A percentile compares a stretch with the other conserved stretches of the same genome.
Evolutionary conservation across 1,140 invertebrate species (phyloP).

Genomic region (Psilanteris sp.): DNA sequence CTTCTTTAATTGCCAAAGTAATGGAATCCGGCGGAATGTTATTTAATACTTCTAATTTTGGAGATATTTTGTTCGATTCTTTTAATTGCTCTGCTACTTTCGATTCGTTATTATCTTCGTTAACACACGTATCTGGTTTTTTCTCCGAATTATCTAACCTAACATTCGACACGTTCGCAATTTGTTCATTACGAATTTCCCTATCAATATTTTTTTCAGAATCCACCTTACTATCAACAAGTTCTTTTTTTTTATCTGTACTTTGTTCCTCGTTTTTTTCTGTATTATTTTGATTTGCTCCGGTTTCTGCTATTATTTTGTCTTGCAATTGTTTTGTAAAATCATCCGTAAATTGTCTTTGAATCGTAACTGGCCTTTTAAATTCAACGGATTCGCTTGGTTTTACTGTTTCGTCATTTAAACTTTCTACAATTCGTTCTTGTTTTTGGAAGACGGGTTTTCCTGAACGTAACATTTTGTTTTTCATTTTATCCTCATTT

Average conservation of each 20-base stretch:
- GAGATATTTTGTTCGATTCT: constrained; percentile 17
- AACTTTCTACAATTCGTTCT: constrained; percentile 19
- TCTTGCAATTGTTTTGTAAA: constrained; percentile 40
- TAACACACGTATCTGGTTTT: constrained; percentile 27
- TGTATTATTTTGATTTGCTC: background rate
- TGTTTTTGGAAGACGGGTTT: constrained; percentile 50
- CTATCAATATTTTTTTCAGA: constrained; percentile 6
- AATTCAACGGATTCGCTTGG: background rate
- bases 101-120: too few relatives aligned
- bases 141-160: constrained; percentile 7
- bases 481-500: constrained; percentile 1
- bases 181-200: constrained; percentile 15
- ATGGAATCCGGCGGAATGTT: constrained; percentile 40
- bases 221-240: background rate
- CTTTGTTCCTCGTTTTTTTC: background rate
- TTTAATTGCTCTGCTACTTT: constrained; percentile 35
- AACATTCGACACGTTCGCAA: constrained; percentile 23
- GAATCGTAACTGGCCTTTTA: constrained; percentile 1
- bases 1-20: constrained; percentile 6
- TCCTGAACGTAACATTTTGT: constrained; percentile 2
- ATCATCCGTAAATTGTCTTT: constrained; percentile 55
- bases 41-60: constrained; percentile 30
- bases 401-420: constrained; percentile 11
- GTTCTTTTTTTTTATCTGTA: background rate
- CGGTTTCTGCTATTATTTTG: background rate